Base-by-base conservation (phyloP, 2,888 invertebrate species). In the Opisthograptis luteolata region DNA sequence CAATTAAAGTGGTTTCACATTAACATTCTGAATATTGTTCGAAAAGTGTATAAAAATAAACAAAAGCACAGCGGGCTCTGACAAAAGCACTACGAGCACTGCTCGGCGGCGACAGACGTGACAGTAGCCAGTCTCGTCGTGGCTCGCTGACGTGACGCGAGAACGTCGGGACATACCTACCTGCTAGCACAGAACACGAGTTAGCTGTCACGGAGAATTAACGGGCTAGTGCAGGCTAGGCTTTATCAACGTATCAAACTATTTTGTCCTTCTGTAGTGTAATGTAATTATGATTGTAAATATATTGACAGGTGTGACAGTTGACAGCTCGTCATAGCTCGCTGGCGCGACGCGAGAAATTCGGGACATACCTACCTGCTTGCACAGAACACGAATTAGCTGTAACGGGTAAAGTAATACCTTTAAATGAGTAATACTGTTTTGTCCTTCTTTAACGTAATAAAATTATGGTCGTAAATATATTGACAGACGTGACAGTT, bases 401-500 rank as follows among this genome's bases (percentile, higher is more conserved):
- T 17, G 2, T 17, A n/a, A n/a, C n/a, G n/a, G n/a, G n/a, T n/a
- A n/a, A n/a, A n/a, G n/a, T n/a, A n/a, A n/a, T n/a, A n/a, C n/a
- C n/a, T n/a, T n/a, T n/a, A n/a, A n/a, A n/a, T n/a, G n/a, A n/a
- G n/a, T n/a, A n/a, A n/a, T n/a, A n/a, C n/a, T n/a, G n/a, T n/a
- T n/a, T n/a, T n/a, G n/a, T n/a, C n/a, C n/a, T n/a, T n/a, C n/a
- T n/a, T n/a, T n/a, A n/a, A n/a, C n/a, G n/a, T n/a, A n/a, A n/a
- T n/a, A n/a, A n/a, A n/a, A n/a, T n/a, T n/a, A n/a, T n/a, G n/a
- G n/a, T n/a, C n/a, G n/a, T n/a, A n/a, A n/a, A n/a, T n/a, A n/a
- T n/a, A n/a, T n/a, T n/a, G 32, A 42, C 9, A 15, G 12, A 34
- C 34, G 24, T 42, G 25, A 19, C 32, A 42, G 34, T 25, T 9